Base-by-base conservation (phyloP, 1,140 invertebrate species). In the Eriocheir sinensis region DNA sequence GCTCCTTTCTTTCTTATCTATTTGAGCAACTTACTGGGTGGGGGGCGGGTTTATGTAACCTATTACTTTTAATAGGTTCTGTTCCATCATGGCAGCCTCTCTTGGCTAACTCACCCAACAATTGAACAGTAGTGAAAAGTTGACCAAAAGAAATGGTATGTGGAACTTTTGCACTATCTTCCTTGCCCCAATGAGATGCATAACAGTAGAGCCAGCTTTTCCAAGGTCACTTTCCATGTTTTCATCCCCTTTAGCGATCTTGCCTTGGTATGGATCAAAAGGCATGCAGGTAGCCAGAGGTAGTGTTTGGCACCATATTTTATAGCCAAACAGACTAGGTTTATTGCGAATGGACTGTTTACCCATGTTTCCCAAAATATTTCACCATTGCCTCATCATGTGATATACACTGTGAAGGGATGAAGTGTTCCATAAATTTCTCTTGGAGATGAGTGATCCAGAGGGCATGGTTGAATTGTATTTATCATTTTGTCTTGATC, bases 61-160 rank as follows among this genome's bases (percentile, higher is more conserved):
- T 81, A 36, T 81, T 81, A 81, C 80, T 81, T 81, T 36, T n/a
- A 81, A 81, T 81, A 27, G 80, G 4, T 81, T 27, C 80, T 30
- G 80, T 81, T 81, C n/a, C 80, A 85, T 40, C 12, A 85, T 85
- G n/a, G n/a, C n/a, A 94, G 44, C 41, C 88, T 83, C 90, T 94
- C 44, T 93, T 94, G 80, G 60, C 38, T 41, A 94, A n/a, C 90
- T 94, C 88, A 60, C 40, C 44, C 41, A 94, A 85, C 88, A 89
- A 38, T 53, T 34, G 86, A 2, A 94, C 3, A 93, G 89, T 90
- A 48, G 90, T 40, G 89, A 94, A 94, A 94, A 86, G 93, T 94
- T 94, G 83, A 93, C 40, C 53, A 94, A 94, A 94, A 93, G 48
- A 94, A 53, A 93, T 92, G 83, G 53, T 93, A 93, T 80, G 92